phyloP scores from a whole-genome alignment of 2,888 invertebrate genomes.

The Ditylenchus weischeri region DNA sequence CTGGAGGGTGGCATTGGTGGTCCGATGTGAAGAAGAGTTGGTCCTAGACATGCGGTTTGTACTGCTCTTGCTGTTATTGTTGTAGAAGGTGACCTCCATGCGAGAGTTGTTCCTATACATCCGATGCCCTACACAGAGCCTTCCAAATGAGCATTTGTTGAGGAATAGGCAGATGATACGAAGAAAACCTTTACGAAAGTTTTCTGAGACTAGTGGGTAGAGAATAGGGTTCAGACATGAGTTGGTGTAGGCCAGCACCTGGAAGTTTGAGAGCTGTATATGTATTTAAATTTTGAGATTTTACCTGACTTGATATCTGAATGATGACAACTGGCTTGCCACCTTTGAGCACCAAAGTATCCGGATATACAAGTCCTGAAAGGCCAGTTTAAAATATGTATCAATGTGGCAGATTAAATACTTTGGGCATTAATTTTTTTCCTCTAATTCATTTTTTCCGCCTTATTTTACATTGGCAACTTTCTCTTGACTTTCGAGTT shows the following conservation, averaged over 20 bases:
- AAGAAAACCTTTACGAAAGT: conserved; percentile 82
- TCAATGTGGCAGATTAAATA: too few species aligned
- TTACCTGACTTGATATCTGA: conserved; percentile 53
- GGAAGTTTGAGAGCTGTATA: neutral
- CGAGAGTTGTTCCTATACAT: conserved; percentile 25
- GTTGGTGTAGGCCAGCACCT: conserved; percentile 77
- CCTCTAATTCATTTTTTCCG: too few species aligned
- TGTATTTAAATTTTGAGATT: neutral
- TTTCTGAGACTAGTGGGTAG: conserved; percentile 88
- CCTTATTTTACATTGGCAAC: too few species aligned
- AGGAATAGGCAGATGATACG: conserved; percentile 30
- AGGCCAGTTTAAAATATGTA: conserved; percentile 3
- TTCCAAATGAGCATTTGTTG: conserved; percentile 32
- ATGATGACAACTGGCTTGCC: conserved; percentile 52
- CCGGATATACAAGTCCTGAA: conserved; percentile 51
- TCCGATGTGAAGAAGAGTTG: conserved; percentile 24
- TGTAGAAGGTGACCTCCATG: conserved; percentile 39
- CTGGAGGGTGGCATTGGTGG: neutral
- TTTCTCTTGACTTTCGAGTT: too few species aligned
- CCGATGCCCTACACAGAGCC: conserved; percentile 22
- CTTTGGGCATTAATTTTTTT: too few species aligned
- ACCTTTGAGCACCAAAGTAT: conserved; percentile 48
- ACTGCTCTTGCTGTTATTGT: conserved; percentile 27
- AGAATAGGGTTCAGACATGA: conserved; percentile 90
- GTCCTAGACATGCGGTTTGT: conserved; percentile 33